Evolutionary conservation across 2,113 vertebrate genomes (phyloP), one percentile per base, ranked within the genome.

Genomic region (Heteronetta atricapilla): DNA sequence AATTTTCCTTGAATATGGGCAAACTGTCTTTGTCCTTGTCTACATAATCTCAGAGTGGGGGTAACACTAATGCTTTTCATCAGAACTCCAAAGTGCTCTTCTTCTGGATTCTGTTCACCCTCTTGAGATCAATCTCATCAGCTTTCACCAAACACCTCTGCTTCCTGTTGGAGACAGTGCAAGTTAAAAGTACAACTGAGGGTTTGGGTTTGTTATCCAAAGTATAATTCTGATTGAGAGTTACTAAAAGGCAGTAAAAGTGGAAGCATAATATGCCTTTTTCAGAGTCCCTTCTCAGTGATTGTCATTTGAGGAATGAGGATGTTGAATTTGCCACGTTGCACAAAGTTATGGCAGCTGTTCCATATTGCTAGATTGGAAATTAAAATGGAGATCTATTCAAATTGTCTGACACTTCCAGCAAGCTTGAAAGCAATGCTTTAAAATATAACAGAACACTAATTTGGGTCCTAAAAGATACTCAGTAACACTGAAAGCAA

Each of bases 341-440:
- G 95, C 86, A 93, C 63, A 94, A 89, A 95, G 93, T 96, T 87
- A 89, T 82, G 94, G 96, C 95, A 97, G 92, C 92, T 95, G 94
- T 96, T 97, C 94, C 86, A 63, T 70, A 69, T 76, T 70, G 78
- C 90, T 95, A 86, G 77, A 86, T 90, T 90, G 80, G 90, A 94
- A 96, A 92, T 95, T 94, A 87, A 95, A 95, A 94, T 93, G 73
- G 92, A 96, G 94, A 93, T 96, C 92, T 96, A 92, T 87, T 96
- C 92, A 95, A 94, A 92, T 90, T 76, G 92, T 94, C 95, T 96
- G 95, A 96, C 92, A 90, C 92, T 95, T 93, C 34, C 80, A 96
- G 69, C 90, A 94, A 89, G 86, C 92, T 96, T 85, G 67, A 93
- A 96, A 96, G 92, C 83, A 90, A 44, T 53, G 83, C 93, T 95